Base-by-base conservation (phyloP, 2,888 invertebrate genomes). In the Oscheius sp. region DNA sequence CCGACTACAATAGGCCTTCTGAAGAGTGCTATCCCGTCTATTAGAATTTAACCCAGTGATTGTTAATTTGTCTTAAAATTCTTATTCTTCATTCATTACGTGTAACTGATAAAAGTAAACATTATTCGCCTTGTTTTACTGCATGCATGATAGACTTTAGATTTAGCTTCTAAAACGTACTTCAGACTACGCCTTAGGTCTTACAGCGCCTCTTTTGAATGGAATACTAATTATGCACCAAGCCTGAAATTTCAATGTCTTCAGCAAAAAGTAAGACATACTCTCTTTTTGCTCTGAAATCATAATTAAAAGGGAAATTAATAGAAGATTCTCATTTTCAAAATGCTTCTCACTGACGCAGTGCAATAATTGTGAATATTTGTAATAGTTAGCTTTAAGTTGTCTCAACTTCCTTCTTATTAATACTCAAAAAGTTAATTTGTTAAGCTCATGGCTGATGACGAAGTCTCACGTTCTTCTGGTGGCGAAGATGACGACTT, bases 401-500 rank as follows among this genome's bases (percentile, higher is more conserved):
- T 55, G 55, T 55, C 20, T 48, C 2, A 10, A 34, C 10, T 2
- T 34, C 34, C 15, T 10, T 34, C 20, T 33, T 55, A 17, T 55
- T 55, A 20, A 17, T 48, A 15, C 8, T 17, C 20, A 34, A 55
- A 33, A 34, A 17, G 55, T 55, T 20, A 34, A 8, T 33, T 8
- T 6, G 6, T 8, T 4, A 53, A 33, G 31, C 20, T 46, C 6
- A 64, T 64, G 64, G 64, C 64, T 15, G 64, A 64, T 23, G 64
- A 64, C 8, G 65, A 65, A 42, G 5, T 33, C 42, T 53, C 52
- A n/a, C 52, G 53, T 23, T 65, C 65, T 37, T 65, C 65, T n/a
- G 42, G 42, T 8, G 65, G 65, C 52, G 65, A 65, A 20, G 65
- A 65, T 23, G n/a, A n/a, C n/a, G 65, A 53, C 23, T 65, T 34